These are phyloP conservation scores for Macaria notata DNA, from an alignment of 2,888 invertebrate species.

Conservation along the genomic window DNA sequence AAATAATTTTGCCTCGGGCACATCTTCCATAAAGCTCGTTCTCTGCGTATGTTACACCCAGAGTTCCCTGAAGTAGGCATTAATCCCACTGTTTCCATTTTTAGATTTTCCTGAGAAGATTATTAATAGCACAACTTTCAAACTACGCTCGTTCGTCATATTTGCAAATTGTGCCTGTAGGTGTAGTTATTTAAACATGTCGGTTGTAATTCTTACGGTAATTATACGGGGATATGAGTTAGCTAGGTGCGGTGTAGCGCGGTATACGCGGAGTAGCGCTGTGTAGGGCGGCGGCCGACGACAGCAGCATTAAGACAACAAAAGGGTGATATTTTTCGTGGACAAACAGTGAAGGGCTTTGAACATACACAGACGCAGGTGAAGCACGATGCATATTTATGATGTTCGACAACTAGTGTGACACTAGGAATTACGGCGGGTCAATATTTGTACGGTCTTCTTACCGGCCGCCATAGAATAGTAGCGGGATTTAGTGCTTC, in stretches of 20 bases:
- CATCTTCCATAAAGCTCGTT: background rate
- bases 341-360: slow-evolving; percentile 70
- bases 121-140: slow-evolving; percentile 11
- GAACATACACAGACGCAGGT: slow-evolving; percentile 64
- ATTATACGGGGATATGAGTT: slow-evolving; percentile 17
- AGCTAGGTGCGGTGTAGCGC: slow-evolving; percentile 17
- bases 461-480: slow-evolving; percentile 41
- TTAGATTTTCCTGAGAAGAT: slow-evolving; percentile 6
- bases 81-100: slow-evolving; percentile 3
- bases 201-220: slow-evolving; percentile 15
- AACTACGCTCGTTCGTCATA: slow-evolving; percentile 14
- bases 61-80: background rate
- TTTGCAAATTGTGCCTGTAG: slow-evolving; percentile 10
- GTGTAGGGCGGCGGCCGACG: slow-evolving; percentile 44
- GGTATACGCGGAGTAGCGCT: slow-evolving; percentile 38
- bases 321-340: slow-evolving; percentile 74
- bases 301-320: slow-evolving; percentile 66
- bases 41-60: background rate
- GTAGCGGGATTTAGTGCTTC: slow-evolving; percentile 12
- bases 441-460: slow-evolving; percentile 63
- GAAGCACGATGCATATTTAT: slow-evolving; percentile 77
- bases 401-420: slow-evolving; percentile 68
- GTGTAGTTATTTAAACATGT: slow-evolving; percentile 16
- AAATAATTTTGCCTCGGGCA: slow-evolving; percentile 1
- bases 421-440: slow-evolving; percentile 62